Percentiles rank a stretch among this genome's conserved stretches.
Conservation (phyloP, 30 jellyfish, hydroid and myxozoan genomes). For the Aurelia sp. region DNA sequence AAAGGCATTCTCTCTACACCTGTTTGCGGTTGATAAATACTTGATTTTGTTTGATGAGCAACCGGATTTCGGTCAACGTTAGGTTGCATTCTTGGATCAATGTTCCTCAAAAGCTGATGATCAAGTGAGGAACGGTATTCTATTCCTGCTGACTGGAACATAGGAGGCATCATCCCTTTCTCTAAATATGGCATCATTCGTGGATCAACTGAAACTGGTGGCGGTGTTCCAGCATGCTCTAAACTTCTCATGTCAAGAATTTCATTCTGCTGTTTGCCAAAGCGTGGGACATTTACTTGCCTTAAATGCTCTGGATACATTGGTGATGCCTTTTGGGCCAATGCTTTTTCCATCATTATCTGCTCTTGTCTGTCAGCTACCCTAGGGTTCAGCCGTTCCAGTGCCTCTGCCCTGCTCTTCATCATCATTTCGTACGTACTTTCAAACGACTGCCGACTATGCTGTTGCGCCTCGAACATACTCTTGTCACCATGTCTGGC, state of each 20-base stretch:
- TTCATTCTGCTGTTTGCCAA: slow-evolving; percentile 4
- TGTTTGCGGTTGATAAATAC: not conserved
- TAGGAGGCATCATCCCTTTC: not conserved
- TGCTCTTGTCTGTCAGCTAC: slow-evolving; percentile 21
- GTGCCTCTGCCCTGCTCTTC: not conserved
- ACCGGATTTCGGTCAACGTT: not conserved
- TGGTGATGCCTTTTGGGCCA: slow-evolving; percentile 1
- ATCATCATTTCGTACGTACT: not conserved
- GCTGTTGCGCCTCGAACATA: slow-evolving; percentile 9
- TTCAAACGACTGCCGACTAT: not conserved
- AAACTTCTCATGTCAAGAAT: not conserved
- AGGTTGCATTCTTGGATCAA: slow-evolving; percentile 31
- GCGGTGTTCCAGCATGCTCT: not conserved
- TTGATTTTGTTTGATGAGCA: not conserved
- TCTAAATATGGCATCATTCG: slow-evolving; percentile 17
- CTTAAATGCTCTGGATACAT: not conserved
- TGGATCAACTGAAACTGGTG: slow-evolving; percentile 9
- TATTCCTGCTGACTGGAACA: slow-evolving; percentile 33
- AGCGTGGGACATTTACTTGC: slow-evolving; percentile 1
- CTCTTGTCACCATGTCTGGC: not conserved
- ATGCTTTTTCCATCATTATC: slow-evolving; percentile 4
- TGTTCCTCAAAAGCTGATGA: slow-evolving; percentile 18
- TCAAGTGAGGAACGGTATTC: slow-evolving; percentile 25
- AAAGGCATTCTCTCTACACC: not conserved
- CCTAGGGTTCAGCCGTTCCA: slow-evolving; percentile 13